Conservation (phyloP, 2,113 vertebrate species). For the Ophthalmolycus amberensis region DNA sequence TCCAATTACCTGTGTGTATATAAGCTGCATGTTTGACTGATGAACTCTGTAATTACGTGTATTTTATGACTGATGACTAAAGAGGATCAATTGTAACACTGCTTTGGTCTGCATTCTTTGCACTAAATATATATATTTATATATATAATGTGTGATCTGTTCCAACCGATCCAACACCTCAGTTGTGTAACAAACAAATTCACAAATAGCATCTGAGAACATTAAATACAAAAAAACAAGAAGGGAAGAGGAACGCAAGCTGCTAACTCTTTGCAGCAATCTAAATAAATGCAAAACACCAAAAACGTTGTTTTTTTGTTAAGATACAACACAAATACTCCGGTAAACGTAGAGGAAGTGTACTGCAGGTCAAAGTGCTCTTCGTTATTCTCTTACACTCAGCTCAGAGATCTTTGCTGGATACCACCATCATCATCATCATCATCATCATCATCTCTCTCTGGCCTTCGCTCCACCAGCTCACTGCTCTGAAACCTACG, state of each 20-base stretch:
- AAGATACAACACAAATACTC: conserved; percentile 56
- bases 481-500: conserved; percentile 83
- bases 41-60: conserved; percentile 70
- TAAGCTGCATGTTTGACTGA: conserved; percentile 53
- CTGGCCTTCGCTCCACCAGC: conserved; percentile 77
- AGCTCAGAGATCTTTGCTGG: conserved; percentile 65
- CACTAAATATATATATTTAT: conserved; percentile 31
- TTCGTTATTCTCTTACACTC: conserved; percentile 56
- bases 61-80: conserved; percentile 51
- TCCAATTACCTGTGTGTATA: conserved; percentile 58
- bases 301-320: conserved; percentile 21
- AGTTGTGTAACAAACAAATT: conserved; percentile 38
- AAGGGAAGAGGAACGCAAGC: conserved; percentile 8
- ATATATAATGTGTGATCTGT: conserved; percentile 32
- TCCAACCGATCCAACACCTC: conserved; percentile 40
- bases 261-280: conserved; percentile 29
- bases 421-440: conserved; percentile 48
- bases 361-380: conserved; percentile 61
- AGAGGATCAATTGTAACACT: conserved; percentile 36
- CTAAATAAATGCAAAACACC: conserved; percentile 62
- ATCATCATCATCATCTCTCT: conserved; percentile 53
- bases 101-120: conserved; percentile 36
- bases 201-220: conserved; percentile 47
- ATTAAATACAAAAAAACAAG: conserved; percentile 52
- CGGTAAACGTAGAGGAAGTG: conserved; percentile 53